Conservation (phyloP, 2,888 invertebrate species). For the Drosophila siamana region DNA sequence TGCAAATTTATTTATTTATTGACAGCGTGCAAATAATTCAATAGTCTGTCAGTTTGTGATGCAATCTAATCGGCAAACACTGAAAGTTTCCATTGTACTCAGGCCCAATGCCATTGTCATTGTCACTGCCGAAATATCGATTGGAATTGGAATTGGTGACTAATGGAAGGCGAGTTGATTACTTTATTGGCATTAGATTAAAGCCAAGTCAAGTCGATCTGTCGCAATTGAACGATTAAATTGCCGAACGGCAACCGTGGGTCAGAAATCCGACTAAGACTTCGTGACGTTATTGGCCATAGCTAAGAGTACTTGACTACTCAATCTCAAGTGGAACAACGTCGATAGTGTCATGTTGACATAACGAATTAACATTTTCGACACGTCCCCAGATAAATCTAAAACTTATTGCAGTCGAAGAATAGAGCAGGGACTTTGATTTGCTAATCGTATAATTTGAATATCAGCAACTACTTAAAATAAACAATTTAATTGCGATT, state of each 20-base stretch:
- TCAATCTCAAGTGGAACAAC: constrained; percentile 26
- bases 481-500: constrained; percentile 18
- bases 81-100: constrained; percentile 28
- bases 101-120: constrained; percentile 1
- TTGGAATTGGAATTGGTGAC: constrained; percentile 33
- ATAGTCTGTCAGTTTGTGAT: constrained; percentile 12
- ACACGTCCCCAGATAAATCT: not conserved
- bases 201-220: not conserved
- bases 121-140: constrained; percentile 11
- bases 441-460: constrained; percentile 33
- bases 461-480: constrained; percentile 24
- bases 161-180: constrained; percentile 27
- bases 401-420: not conserved
- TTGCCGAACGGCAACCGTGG: not conserved
- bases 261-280: not conserved
- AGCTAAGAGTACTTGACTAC: not conserved
- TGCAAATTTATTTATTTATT: constrained; percentile 21
- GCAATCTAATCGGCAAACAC: constrained; percentile 28
- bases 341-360: constrained; percentile 9
- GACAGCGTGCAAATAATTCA: constrained; percentile 25
- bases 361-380: not conserved
- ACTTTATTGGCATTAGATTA: constrained; percentile 20
- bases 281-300: not conserved
- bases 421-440: not conserved
- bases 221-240: constrained; percentile 2